Percentiles rank a stretch among this genome's conserved stretches.
These are phyloP conservation scores for Heliothis subflexa DNA, from an alignment of 1,140 invertebrate genomes.

Conservation along the genomic window DNA sequence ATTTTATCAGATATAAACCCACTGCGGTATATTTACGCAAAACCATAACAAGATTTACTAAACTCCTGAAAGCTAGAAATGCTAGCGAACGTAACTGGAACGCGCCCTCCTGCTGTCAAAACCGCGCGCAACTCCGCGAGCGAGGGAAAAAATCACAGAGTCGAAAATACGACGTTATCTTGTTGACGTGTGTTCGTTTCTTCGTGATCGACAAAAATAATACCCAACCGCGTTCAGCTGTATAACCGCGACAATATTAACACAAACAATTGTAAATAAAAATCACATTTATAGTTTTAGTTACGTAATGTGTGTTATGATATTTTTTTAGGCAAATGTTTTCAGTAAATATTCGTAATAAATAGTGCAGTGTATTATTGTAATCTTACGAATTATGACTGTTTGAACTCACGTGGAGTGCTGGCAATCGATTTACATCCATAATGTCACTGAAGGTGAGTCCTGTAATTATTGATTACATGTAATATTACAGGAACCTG, in stretches of 20 bases:
- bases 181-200: conserved; percentile 37
- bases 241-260: conserved; percentile 37
- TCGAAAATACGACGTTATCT: conserved; percentile 18
- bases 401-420: conserved; percentile 36
- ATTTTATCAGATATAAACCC: no score
- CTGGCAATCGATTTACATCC: conserved; percentile 53
- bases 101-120: conserved; percentile 29
- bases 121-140: conserved; percentile 36
- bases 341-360: conserved; percentile 16
- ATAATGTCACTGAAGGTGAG: conserved; percentile 74
- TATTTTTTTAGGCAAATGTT: conserved; percentile 31
- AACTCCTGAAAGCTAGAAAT: no score
- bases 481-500: background rate
- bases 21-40: no score
- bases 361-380: conserved; percentile 41
- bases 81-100: conserved; percentile 1
- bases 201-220: conserved; percentile 38
- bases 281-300: background rate
- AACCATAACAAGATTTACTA: no score
- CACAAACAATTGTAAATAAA: conserved; percentile 44
- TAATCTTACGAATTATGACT: conserved; percentile 36
- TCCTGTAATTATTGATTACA: conserved; percentile 36
- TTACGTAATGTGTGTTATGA: conserved; percentile 24
- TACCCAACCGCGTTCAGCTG: conserved; percentile 26
- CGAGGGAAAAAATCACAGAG: conserved; percentile 42